Conservation (phyloP, 30 jellyfish, hydroid and myxozoan species). For the Chrysaora quinquecirrha region DNA sequence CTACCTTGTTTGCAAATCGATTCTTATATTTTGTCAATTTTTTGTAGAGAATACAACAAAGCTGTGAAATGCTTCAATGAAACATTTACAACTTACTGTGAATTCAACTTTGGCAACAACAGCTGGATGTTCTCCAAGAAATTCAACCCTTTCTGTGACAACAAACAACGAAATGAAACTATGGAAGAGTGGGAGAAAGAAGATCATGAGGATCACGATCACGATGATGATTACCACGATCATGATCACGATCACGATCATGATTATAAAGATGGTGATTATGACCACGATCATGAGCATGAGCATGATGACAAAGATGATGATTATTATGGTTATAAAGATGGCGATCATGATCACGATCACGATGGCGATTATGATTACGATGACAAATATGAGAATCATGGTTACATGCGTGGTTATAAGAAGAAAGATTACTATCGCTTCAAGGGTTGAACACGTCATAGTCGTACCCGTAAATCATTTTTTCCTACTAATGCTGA, state of each 20-base stretch:
- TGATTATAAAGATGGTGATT: background rate
- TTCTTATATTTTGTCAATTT: too few relatives aligned
- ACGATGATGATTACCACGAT: slow-evolving; percentile 22
- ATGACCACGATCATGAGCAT: slow-evolving; percentile 4
- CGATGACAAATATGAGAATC: background rate
- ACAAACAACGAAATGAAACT: background rate
- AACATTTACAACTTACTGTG: background rate
- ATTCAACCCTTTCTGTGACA: background rate
- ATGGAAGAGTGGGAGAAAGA: background rate
- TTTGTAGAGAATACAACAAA: background rate
- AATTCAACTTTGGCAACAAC: background rate
- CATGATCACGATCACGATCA: background rate
- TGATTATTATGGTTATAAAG: background rate
- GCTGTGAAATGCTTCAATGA: background rate
- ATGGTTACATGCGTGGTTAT: background rate
- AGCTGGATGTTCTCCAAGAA: background rate
- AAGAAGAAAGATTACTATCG: background rate
- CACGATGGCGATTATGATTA: slow-evolving; percentile 2
- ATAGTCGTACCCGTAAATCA: too few relatives aligned
- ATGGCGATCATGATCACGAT: slow-evolving; percentile 11
- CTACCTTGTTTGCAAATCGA: too few relatives aligned
- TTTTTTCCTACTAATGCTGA: too few relatives aligned
- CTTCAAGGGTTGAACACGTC: too few relatives aligned
- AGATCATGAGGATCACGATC: background rate
- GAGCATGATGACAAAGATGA: slow-evolving; percentile 11